Evolutionary conservation across 2,888 invertebrate genomes (phyloP).

Genomic region (Anarsia innoxiella): DNA sequence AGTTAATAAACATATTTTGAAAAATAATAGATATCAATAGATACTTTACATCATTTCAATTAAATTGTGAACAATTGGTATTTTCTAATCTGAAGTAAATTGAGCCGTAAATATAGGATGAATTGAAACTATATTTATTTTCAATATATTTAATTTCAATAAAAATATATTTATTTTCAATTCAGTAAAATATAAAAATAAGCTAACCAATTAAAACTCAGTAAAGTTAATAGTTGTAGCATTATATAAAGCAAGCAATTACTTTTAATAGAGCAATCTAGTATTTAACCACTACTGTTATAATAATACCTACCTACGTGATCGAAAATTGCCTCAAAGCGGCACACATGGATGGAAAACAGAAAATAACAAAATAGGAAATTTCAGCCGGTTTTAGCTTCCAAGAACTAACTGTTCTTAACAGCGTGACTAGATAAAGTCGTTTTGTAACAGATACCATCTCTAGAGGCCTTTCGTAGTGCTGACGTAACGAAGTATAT

Average conservation of each 20-base stretch:
- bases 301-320: slow-evolving; percentile 13
- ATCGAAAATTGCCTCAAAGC: slow-evolving; percentile 11
- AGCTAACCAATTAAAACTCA: too few species aligned
- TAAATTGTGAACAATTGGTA: too few species aligned
- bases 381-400: slow-evolving; percentile 32
- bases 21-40: too few species aligned
- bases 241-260: slow-evolving; percentile 4
- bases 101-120: too few species aligned
- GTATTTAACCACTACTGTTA: slow-evolving; percentile 8
- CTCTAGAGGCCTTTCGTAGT: slow-evolving; percentile 29
- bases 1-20: too few species aligned
- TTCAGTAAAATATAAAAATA: too few species aligned
- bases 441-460: slow-evolving; percentile 39
- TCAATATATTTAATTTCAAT: too few species aligned
- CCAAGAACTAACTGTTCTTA: slow-evolving; percentile 41
- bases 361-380: slow-evolving; percentile 31
- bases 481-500: slow-evolving; percentile 10
- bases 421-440: slow-evolving; percentile 47
- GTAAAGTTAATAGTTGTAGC: too few species aligned
- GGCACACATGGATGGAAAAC: slow-evolving; percentile 13
- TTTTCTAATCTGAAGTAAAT: too few species aligned
- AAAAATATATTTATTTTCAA: too few species aligned
- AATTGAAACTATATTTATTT: too few species aligned
- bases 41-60: too few species aligned
- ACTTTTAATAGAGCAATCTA: slow-evolving; percentile 12